A percentile compares a stretch with the other conserved stretches of the same genome.
Conservation (phyloP, 2,888 invertebrate genomes). For the Eupithecia dodoneata region DNA sequence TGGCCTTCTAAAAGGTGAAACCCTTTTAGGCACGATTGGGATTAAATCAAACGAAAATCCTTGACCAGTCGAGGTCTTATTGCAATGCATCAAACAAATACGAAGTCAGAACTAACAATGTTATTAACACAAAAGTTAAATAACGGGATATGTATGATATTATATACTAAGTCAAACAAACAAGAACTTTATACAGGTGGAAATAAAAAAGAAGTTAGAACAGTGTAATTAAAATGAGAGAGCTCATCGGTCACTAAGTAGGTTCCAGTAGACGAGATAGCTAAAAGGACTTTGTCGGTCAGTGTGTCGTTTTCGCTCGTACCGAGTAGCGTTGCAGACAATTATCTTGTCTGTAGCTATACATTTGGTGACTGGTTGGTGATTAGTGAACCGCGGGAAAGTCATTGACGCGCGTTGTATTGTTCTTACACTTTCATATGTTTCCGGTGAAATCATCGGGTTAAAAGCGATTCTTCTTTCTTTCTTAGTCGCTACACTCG, state of each 20-base stretch:
- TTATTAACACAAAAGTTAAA: too few relatives aligned
- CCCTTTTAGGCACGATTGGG: not conserved
- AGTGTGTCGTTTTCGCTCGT: conserved; percentile 62
- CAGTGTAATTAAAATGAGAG: conserved; percentile 59
- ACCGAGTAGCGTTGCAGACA: conserved; percentile 50
- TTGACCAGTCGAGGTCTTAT: not conserved
- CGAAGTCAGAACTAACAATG: not conserved
- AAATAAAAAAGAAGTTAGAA: not conserved
- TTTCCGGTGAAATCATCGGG: conserved; percentile 36
- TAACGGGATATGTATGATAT: too few relatives aligned
- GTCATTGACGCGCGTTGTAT: conserved; percentile 56
- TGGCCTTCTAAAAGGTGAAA: conserved; percentile 5
- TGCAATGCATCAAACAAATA: not conserved
- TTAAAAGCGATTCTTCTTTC: not conserved
- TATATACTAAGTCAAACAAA: not conserved
- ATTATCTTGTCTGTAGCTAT: conserved; percentile 57
- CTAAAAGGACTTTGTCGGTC: conserved; percentile 69
- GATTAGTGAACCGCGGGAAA: conserved; percentile 63
- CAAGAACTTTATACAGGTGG: not conserved
- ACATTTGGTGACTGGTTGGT: conserved; percentile 42
- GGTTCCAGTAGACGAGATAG: conserved; percentile 57
- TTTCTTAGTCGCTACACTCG: too few relatives aligned
- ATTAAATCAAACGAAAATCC: conserved; percentile 2
- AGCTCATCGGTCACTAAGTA: conserved; percentile 61
- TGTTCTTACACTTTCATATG: conserved; percentile 50